A percentile compares a stretch with the other conserved stretches of the same genome.
Evolutionary conservation across 2,797 vertebrate genomes (phyloP).

Genomic region (Enteromius argenteus): DNA sequence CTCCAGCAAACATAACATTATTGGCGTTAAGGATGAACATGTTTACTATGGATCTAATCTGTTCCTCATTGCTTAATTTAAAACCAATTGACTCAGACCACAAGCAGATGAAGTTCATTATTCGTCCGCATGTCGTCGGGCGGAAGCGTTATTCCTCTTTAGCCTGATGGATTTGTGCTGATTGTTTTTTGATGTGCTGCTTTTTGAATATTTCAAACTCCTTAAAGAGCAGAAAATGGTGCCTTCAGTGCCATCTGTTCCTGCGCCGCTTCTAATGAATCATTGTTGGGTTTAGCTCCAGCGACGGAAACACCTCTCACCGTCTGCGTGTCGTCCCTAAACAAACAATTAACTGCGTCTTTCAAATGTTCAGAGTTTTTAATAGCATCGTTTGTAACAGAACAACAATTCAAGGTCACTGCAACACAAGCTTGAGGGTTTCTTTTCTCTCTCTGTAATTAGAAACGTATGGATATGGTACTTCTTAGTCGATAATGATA

Average conservation of each 20-base stretch:
- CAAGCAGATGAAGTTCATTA: conserved; percentile 18
- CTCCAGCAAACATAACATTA: conserved; percentile 36
- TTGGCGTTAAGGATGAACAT: conserved; percentile 40
- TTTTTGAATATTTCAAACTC: conserved; percentile 50
- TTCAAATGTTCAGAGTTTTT: conserved; percentile 41
- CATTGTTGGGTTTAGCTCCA: conserved; percentile 40
- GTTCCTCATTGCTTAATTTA: conserved; percentile 45
- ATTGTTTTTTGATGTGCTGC: conserved; percentile 40
- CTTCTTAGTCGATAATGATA: not conserved
- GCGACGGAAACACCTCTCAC: conserved; percentile 23
- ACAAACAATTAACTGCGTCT: conserved; percentile 32
- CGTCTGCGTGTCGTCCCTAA: conserved; percentile 32
- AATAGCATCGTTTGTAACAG: conserved; percentile 12
- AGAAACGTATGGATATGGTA: not conserved
- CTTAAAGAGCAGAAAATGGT: conserved; percentile 49
- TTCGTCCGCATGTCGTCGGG: not conserved
- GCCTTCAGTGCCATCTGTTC: conserved; percentile 48
- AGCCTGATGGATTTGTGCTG: conserved; percentile 34
- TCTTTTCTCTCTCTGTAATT: not conserved
- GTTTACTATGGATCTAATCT: conserved; percentile 48
- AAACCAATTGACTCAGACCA: conserved; percentile 32
- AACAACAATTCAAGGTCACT: conserved; percentile 20
- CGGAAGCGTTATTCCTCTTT: conserved; percentile 20
- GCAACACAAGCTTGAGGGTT: no score
- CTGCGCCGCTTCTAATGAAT: conserved; percentile 53